phyloP scores from a whole-genome alignment of 2,888 invertebrate species.

The Nephrotoma guestfalica region DNA sequence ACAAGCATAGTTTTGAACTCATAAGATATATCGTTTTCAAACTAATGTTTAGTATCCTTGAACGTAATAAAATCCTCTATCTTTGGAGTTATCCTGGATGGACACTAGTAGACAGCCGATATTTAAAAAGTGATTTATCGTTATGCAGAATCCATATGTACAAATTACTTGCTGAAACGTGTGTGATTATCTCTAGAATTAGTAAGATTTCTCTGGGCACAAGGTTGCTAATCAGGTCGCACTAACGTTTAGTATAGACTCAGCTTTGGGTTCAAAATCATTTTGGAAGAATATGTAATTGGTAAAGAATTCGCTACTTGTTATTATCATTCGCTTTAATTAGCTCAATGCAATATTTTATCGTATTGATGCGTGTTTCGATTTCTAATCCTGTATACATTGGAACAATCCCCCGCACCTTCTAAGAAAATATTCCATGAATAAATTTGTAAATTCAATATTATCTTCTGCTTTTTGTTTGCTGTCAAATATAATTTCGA shows the following conservation, averaged over 20 bases:
- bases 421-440: conserved; percentile 43
- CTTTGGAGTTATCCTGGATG: conserved; percentile 52
- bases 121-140: conserved; percentile 53
- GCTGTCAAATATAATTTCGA: conserved; percentile 9
- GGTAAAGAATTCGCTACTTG: conserved; percentile 37
- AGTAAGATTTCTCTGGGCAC: conserved; percentile 56
- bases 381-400: conserved; percentile 39
- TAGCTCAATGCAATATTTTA: conserved; percentile 41
- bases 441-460: conserved; percentile 40
- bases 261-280: conserved; percentile 52
- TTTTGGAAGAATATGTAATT: conserved; percentile 46
- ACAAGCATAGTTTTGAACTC: conserved; percentile 69
- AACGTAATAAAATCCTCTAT: conserved; percentile 44
- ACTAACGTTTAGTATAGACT: conserved; percentile 52
- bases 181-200: conserved; percentile 52
- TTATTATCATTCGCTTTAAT: conserved; percentile 30
- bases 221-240: conserved; percentile 43
- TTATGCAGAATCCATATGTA: conserved; percentile 42
- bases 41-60: conserved; percentile 20
- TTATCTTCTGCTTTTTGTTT: background rate
- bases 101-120: conserved; percentile 55
- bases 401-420: conserved; percentile 38
- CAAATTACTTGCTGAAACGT: conserved; percentile 46
- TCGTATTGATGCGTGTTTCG: conserved; percentile 39
- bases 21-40: conserved; percentile 57